Evolutionary conservation across 2,113 vertebrate species (phyloP), one percentile per base, ranked within the genome.

Genomic region (Paratilapia polleni): DNA sequence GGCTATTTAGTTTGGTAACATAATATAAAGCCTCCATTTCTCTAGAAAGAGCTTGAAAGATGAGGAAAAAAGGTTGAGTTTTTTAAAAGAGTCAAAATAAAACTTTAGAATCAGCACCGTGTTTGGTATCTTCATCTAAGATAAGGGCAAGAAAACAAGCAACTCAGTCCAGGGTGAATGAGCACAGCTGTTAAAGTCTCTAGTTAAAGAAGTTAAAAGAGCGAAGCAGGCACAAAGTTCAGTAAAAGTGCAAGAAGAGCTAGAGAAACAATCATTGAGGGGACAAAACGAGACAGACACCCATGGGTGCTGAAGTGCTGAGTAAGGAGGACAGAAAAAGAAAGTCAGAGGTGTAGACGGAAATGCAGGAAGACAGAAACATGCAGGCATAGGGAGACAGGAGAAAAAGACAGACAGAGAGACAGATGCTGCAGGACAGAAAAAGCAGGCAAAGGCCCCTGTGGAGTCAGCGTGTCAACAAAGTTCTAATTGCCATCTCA

Each of bases 401-500:
- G 49, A 77, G 57, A 47, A 36, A 47, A 24, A 85, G 80, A 82
- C 7, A 17, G 86, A 76, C 62, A 62, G 47, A 43, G 47, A 91
- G 83, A 82, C 82, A 78, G 87, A 89, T 91, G 77, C 79, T 87
- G 77, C 59, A 43, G 61, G 90, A 90, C 80, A 77, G 88, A 78
- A 58, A 64, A 68, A 80, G 78, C 66, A 78, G 85, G 31, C 15
- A 1, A n/a, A 80, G n/a, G 68, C 60, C 88, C 81, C 81, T 11
- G 83, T 17, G 75, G 80, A 86, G 47, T 56, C 22, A 64, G 22
- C 4, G 31, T 91, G 84, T 87, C 90, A 89, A 89, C 87, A 90
- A 62, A 79, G 73, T 82, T 80, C 62, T 87, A 89, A 91, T 89
- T 89, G 86, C 80, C 52, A 74, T 87, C 78, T 90, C 75, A 78